phyloP scores from a whole-genome alignment of 2,888 invertebrate species.

The Gymnoscelis rufifasciata region DNA sequence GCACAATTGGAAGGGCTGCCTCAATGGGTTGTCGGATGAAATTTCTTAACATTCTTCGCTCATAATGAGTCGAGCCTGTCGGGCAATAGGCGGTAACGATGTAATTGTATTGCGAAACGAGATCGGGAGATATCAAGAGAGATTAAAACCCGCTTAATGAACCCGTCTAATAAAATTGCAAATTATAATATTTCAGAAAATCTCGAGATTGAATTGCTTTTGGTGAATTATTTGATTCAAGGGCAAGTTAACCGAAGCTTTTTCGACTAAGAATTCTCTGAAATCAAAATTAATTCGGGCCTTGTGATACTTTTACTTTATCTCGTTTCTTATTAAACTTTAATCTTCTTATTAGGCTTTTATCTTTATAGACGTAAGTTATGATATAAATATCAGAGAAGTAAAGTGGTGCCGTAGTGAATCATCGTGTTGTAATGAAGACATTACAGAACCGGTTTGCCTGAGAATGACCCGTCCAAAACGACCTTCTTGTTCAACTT shows the following conservation, averaged over 20 bases:
- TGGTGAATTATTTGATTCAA: constrained; percentile 20
- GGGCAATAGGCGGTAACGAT: constrained; percentile 75
- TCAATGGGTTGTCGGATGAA: constrained; percentile 78
- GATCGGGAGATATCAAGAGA: constrained; percentile 69
- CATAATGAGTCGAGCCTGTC: constrained; percentile 72
- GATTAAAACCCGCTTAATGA: constrained; percentile 71
- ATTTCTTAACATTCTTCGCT: constrained; percentile 76
- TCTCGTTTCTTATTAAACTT: constrained; percentile 2
- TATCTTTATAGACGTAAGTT: background rate
- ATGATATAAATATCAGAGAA: constrained; percentile 17
- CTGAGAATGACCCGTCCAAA: constrained; percentile 41
- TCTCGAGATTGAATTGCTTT: constrained; percentile 34
- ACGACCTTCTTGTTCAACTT: constrained; percentile 26
- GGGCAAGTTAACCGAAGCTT: constrained; percentile 4
- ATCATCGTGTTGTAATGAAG: constrained; percentile 65
- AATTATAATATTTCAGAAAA: constrained; percentile 48
- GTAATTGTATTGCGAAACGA: constrained; percentile 70
- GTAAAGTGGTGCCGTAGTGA: constrained; percentile 47
- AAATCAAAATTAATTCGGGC: constrained; percentile 4
- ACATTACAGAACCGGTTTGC: constrained; percentile 68
- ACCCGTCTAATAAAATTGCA: constrained; percentile 52
- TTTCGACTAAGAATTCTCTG: constrained; percentile 17
- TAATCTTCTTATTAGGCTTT: background rate
- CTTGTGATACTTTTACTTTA: background rate
- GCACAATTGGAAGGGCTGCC: constrained; percentile 74